A percentile compares a stretch with the other conserved stretches of the same genome.
Evolutionary conservation across 1,140 invertebrate genomes (phyloP).

Genomic region (Paraescarpia echinospica): DNA sequence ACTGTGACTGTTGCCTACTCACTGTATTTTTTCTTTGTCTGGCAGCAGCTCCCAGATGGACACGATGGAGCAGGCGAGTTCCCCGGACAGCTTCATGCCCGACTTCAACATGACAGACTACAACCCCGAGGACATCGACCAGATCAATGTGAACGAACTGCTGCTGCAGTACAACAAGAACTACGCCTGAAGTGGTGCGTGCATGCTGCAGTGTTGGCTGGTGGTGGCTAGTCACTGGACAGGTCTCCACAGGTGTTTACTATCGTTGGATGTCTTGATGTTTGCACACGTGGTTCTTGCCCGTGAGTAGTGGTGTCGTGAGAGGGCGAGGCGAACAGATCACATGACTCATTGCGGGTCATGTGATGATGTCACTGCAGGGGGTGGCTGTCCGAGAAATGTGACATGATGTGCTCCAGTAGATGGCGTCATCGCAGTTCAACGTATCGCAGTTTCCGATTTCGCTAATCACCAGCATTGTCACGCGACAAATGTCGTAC

Average conservation of each 20-base stretch:
- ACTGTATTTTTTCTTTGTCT: not conserved
- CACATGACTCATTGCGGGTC: not conserved
- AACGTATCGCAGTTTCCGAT: not conserved
- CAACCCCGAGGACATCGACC: slow-evolving; percentile 31
- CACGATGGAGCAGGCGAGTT: slow-evolving; percentile 2
- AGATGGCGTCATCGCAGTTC: not conserved
- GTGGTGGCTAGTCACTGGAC: not conserved
- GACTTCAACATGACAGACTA: slow-evolving; percentile 28
- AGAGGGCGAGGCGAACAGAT: not conserved
- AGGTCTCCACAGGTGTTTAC: not conserved
- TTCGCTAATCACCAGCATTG: not conserved
- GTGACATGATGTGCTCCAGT: not conserved
- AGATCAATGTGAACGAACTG: slow-evolving; percentile 34
- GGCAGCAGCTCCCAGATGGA: slow-evolving; percentile 7
- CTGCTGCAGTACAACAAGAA: slow-evolving; percentile 21
- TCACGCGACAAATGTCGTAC: not conserved
- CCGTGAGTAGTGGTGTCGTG: not conserved
- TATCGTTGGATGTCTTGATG: not conserved
- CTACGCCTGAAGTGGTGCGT: not conserved
- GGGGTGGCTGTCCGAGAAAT: not conserved
- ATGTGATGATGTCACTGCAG: not conserved
- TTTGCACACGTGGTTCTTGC: not conserved
- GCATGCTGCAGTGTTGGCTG: not conserved
- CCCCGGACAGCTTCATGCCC: not conserved
- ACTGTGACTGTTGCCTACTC: not conserved